Percentiles rank a stretch among this genome's conserved stretches.
These are phyloP conservation scores for Caradrina clavipalpis DNA, from an alignment of 2,888 invertebrate genomes.

Conservation along the genomic window DNA sequence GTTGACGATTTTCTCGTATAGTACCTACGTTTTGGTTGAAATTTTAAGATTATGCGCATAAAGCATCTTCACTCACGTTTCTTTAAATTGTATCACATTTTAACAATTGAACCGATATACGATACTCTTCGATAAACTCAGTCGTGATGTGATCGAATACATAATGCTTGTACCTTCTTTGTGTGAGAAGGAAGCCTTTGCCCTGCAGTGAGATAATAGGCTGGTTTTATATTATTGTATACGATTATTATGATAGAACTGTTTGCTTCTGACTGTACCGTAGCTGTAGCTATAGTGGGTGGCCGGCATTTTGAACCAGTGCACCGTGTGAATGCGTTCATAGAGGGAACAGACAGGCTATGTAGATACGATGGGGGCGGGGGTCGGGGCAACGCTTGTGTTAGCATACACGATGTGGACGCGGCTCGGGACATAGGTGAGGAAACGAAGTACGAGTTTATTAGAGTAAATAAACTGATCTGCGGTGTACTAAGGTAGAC, in stretches of 20 bases:
- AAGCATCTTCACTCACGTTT: neutral
- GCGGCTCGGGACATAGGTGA: neutral
- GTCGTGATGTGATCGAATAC: too few species aligned
- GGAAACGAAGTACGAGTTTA: neutral
- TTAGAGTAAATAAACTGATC: too few species aligned
- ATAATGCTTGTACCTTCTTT: too few species aligned
- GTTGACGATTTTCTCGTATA: neutral
- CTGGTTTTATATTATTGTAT: too few species aligned
- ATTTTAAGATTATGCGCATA: neutral
- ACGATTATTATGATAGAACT: too few species aligned
- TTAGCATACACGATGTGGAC: conserved; percentile 21
- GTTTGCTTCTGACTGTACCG: conserved; percentile 2
- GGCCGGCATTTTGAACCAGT: conserved; percentile 20
- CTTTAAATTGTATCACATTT: neutral
- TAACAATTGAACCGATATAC: neutral
- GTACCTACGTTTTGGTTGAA: neutral
- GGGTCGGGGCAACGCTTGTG: conserved; percentile 38
- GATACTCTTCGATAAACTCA: too few species aligned
- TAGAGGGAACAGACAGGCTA: conserved; percentile 29
- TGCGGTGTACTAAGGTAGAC: too few species aligned
- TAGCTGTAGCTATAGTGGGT: conserved; percentile 1
- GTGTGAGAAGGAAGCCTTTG: too few species aligned
- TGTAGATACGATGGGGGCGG: conserved; percentile 25
- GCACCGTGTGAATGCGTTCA: conserved; percentile 19
- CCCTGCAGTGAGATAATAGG: too few species aligned